Base-by-base conservation (phyloP, 2,888 invertebrate genomes). In the Eilema depressum region DNA sequence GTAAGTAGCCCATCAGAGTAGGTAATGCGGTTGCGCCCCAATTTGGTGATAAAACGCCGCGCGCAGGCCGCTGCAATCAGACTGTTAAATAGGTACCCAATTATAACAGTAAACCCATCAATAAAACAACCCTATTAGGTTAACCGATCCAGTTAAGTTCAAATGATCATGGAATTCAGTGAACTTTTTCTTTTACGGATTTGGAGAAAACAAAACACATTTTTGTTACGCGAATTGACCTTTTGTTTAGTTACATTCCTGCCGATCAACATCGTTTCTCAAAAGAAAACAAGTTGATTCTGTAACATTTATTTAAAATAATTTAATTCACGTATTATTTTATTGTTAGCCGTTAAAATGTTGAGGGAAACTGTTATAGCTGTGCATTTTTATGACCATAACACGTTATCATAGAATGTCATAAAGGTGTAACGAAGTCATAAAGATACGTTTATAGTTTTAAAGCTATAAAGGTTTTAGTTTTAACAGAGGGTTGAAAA, bases 351-450 rank as follows among this genome's bases (percentile, higher is more conserved):
- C 37, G 17, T 47, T 47, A 1, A 41, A 37, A 63, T 26, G 41
- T 26, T 41, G 20, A 17, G 20, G 0, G 20, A 20, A 25, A 26
- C 11, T 26, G 20, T 64, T 64, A 80, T 66, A 65, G 68, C 71
- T 66, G 33, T 71, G 70, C 74, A 75, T 68, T 77, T 75, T 76
- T 77, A 71, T 37, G 69, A 56, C 64, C 69, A 70, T 81, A 77
- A 79, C 81, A 73, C 63, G 68, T 70, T 73, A 72, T 72, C 65
- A 78, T 61, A 73, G 77, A 69, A 74, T 73, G 65, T 74, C 73
- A 68, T 82, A 77, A 82, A 81, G 74, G 73, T 74, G 71, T 76
- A 74, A 77, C 66, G 72, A 64, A 64, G 57, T 63, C 69, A 41
- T 75, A 66, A 69, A 41, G 68, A 23, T 60, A 59, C 25, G 62